Conservation (phyloP, 1,140 invertebrate genomes). For the Medauroidea extradentata region DNA sequence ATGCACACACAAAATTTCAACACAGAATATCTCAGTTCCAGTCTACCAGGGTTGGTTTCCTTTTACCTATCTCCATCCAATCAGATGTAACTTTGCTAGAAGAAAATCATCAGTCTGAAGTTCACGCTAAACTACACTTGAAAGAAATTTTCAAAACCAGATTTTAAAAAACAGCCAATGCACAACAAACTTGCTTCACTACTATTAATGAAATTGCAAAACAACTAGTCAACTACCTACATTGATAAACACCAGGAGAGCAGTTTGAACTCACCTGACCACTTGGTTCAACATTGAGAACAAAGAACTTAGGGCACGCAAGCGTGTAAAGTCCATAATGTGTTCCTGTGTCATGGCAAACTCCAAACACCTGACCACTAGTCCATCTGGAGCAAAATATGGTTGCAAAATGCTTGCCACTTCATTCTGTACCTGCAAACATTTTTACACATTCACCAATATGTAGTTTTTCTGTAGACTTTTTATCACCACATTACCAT, state of each 20-base stretch:
- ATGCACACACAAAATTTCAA: not conserved
- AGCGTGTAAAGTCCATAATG: slow-evolving; percentile 97
- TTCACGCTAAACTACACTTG: too few relatives aligned
- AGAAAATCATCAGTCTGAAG: too few relatives aligned
- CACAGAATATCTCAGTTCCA: not conserved
- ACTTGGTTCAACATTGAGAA: slow-evolving; percentile 98
- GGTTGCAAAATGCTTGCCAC: slow-evolving; percentile 79
- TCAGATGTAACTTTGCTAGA: too few relatives aligned
- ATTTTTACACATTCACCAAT: too few relatives aligned
- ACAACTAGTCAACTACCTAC: not conserved
- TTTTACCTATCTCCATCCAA: not conserved
- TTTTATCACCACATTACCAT: too few relatives aligned
- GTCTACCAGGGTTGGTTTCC: not conserved
- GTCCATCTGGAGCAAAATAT: slow-evolving; percentile 85
- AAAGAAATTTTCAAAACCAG: too few relatives aligned
- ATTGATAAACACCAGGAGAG: not conserved
- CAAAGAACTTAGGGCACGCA: slow-evolving; percentile 89
- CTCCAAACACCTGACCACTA: slow-evolving; percentile 88
- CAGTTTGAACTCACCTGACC: slow-evolving; percentile 50
- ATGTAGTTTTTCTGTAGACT: too few relatives aligned
- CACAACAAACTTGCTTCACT: too few relatives aligned
- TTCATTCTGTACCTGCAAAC: slow-evolving; percentile 73
- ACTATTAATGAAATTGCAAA: too few relatives aligned
- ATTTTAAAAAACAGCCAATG: too few relatives aligned
- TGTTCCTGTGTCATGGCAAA: slow-evolving; percentile 90